phyloP scores from a whole-genome alignment of 1,140 invertebrate genomes.

The Proctacanthus coquilletti region DNA sequence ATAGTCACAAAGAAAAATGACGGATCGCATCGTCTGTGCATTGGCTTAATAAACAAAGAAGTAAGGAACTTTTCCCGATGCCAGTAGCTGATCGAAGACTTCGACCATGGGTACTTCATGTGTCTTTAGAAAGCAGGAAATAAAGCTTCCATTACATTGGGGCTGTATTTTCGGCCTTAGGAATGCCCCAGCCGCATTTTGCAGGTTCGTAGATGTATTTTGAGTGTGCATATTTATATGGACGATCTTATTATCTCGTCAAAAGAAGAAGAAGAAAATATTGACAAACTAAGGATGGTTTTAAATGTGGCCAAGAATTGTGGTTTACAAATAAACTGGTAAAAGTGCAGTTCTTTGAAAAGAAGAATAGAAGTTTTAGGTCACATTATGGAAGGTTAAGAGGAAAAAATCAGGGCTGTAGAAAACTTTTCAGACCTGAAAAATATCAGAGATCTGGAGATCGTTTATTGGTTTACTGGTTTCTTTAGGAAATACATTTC shows the following conservation, averaged over 20 bases:
- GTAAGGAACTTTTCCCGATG: no score
- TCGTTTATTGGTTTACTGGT: constrained; percentile 17
- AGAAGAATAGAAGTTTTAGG: constrained; percentile 14
- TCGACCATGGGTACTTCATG: no score
- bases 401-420: constrained; percentile 10
- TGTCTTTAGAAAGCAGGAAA: no score
- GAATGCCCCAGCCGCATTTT: no score
- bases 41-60: no score
- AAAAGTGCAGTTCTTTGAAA: constrained; percentile 9
- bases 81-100: no score
- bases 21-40: no score
- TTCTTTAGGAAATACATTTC: constrained; percentile 23
- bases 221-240: constrained; percentile 7
- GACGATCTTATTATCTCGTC: constrained; percentile 10
- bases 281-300: constrained; percentile 6
- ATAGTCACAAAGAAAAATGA: no score
- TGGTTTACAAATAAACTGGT: constrained; percentile 9
- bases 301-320: constrained; percentile 3
- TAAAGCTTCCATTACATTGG: no score
- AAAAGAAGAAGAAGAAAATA: constrained; percentile 4
- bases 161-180: no score
- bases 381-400: constrained; percentile 8
- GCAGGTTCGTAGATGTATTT: no score
- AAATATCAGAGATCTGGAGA: no score
- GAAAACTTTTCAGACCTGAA: constrained; percentile 11